Evolutionary conservation across 2,113 vertebrate genomes (phyloP).

Genomic region (Dascyllus trimaculatus): DNA sequence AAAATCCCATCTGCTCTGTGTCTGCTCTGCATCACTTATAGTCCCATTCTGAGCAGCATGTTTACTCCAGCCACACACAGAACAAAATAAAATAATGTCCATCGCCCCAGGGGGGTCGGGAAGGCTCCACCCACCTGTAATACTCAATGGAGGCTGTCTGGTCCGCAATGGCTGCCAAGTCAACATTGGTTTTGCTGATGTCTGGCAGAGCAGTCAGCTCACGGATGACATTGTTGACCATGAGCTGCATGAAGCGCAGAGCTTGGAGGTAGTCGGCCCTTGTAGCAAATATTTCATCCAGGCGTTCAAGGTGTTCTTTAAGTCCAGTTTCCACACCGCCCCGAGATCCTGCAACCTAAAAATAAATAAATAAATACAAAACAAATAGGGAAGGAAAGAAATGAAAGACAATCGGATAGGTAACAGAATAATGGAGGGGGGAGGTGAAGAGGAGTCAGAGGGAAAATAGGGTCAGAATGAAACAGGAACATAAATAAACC

Average conservation of each 20-base stretch:
- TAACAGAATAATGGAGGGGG: background rate
- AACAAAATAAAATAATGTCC: conserved; percentile 12
- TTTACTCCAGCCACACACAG: conserved; percentile 34
- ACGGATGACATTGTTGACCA: conserved; percentile 84
- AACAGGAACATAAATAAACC: conserved; percentile 40
- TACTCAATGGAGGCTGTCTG: conserved; percentile 86
- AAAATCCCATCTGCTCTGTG: conserved; percentile 62
- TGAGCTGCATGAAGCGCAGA: conserved; percentile 89
- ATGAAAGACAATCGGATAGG: background rate
- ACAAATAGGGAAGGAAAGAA: background rate
- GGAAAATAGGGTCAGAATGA: conserved; percentile 31
- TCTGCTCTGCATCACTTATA: conserved; percentile 49
- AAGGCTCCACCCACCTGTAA: conserved; percentile 87
- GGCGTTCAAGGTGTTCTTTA: conserved; percentile 88
- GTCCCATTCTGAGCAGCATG: conserved; percentile 22
- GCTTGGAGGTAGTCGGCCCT: conserved; percentile 88
- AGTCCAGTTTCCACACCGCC: conserved; percentile 85
- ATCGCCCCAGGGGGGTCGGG: background rate
- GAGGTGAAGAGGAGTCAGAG: conserved; percentile 8
- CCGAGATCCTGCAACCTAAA: conserved; percentile 86
- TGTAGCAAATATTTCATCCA: conserved; percentile 91
- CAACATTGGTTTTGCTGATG: conserved; percentile 79
- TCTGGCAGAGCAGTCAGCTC: conserved; percentile 89
- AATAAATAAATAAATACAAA: background rate
- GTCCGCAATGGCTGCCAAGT: conserved; percentile 83